Evolutionary conservation across 2,113 vertebrate species (phyloP).

Genomic region (Alosa alosa): DNA sequence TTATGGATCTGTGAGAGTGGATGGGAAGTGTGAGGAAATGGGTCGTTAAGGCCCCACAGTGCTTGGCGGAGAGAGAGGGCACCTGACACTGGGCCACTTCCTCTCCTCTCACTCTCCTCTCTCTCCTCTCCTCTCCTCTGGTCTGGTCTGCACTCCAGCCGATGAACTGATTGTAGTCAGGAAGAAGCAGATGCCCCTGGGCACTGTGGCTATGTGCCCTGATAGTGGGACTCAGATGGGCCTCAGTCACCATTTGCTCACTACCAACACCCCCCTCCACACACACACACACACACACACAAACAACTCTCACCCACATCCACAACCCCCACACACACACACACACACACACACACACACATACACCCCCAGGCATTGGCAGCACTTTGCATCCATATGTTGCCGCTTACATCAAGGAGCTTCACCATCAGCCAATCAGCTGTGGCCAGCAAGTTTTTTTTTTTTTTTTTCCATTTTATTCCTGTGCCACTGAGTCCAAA

Average conservation of each 20-base stretch:
- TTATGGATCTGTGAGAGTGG: background rate
- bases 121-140: background rate
- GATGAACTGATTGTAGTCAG: conserved; percentile 54
- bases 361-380: conserved; percentile 53
- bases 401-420: conserved; percentile 47
- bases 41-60: conserved; percentile 27
- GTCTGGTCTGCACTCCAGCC: conserved; percentile 12
- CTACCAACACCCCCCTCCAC: background rate
- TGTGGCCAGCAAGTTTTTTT: no score
- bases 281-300: background rate
- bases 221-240: conserved; percentile 60
- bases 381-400: conserved; percentile 67
- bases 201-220: conserved; percentile 46
- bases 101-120: background rate
- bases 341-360: background rate
- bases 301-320: background rate
- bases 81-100: conserved; percentile 8
- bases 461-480: no score
- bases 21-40: conserved; percentile 25
- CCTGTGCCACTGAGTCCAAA: no score
- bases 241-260: conserved; percentile 57
- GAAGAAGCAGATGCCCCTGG: conserved; percentile 50
- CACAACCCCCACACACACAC: background rate
- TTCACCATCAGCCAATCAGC: conserved; percentile 57
- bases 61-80: background rate